Evolutionary conservation across 2,113 vertebrate species (phyloP).

Genomic region (Procavia capensis): DNA sequence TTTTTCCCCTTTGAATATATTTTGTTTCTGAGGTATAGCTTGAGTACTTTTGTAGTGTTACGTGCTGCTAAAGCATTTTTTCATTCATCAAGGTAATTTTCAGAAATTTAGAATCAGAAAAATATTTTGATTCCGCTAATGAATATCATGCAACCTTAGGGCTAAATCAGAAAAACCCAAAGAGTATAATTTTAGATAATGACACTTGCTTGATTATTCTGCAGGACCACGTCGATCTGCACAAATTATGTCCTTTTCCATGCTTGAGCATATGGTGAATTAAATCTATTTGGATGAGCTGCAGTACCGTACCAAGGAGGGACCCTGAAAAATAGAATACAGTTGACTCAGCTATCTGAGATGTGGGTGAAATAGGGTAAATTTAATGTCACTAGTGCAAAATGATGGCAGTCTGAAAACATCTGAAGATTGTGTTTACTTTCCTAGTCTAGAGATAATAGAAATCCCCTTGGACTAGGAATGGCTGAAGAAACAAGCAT

Average conservation of each 20-base stretch:
- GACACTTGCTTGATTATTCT: neutral
- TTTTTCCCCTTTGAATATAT: neutral
- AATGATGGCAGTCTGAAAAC: neutral
- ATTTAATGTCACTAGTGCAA: neutral
- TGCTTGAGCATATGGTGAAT: neutral
- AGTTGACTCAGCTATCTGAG: neutral
- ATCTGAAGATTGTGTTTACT: neutral
- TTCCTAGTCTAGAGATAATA: neutral
- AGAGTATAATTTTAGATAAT: neutral
- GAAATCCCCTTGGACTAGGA: neutral
- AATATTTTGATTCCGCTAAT: neutral
- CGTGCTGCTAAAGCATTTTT: neutral
- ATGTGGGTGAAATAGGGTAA: neutral
- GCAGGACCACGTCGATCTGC: neutral
- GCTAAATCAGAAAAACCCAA: neutral
- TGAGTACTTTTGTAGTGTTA: neutral
- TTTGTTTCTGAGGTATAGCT: constrained; percentile 10
- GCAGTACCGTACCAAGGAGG: neutral
- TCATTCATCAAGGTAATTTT: neutral
- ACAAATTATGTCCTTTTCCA: neutral
- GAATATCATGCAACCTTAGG: neutral
- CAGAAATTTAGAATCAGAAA: neutral
- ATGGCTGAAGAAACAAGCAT: neutral
- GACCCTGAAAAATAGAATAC: neutral
- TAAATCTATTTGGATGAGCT: neutral